Evolutionary conservation across 2,113 vertebrate genomes (phyloP).

Genomic region (Bos javanicus): DNA sequence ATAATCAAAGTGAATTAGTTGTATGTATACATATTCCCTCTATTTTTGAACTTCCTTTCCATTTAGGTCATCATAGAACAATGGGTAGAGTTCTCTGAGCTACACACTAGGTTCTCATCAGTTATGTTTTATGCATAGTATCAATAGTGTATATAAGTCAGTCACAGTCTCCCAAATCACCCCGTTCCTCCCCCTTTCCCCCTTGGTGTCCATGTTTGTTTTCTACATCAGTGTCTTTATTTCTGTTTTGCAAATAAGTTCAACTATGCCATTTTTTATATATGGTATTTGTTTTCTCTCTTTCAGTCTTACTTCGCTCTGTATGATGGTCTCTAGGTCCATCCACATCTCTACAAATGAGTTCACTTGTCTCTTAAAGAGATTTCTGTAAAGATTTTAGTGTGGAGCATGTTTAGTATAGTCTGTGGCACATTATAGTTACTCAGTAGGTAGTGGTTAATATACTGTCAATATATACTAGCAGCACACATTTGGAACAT

Average conservation of each 20-base stretch:
- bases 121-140: background rate
- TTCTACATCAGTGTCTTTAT: background rate
- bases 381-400: background rate
- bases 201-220: background rate
- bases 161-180: background rate
- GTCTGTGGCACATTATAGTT: background rate
- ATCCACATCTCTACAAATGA: background rate
- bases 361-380: background rate
- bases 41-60: background rate
- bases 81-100: background rate
- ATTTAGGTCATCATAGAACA: background rate
- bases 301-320: fast-evolving
- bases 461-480: background rate
- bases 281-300: background rate
- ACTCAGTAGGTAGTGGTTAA: background rate
- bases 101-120: background rate
- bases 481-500: background rate
- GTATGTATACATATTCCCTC: background rate
- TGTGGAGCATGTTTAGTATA: background rate
- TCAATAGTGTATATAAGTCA: background rate
- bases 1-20: background rate
- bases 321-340: background rate
- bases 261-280: background rate
- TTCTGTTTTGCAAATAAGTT: background rate
- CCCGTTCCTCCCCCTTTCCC: background rate